Conservation (phyloP, 2,888 invertebrate species). For the Pseudoips prasinana region DNA sequence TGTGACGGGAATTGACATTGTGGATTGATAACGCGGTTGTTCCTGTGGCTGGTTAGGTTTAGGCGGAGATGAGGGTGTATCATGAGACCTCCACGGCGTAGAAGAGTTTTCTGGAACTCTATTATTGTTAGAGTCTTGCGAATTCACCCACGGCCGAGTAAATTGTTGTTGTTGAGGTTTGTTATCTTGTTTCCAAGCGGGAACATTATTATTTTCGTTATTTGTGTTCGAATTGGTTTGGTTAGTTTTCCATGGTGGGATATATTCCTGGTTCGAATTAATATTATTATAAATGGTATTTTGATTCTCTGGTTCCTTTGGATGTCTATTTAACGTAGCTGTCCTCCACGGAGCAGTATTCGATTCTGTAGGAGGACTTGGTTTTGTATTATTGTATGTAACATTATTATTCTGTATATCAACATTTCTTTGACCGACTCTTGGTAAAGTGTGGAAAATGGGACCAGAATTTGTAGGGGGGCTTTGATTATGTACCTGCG, state of each 20-base stretch:
- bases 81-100: slow-evolving; percentile 55
- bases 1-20: slow-evolving; percentile 74
- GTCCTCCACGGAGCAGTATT: slow-evolving; percentile 68
- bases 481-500: slow-evolving; percentile 51
- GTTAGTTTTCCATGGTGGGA: slow-evolving; percentile 62
- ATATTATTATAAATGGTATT: slow-evolving; percentile 50
- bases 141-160: slow-evolving; percentile 52
- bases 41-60: slow-evolving; percentile 42
- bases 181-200: slow-evolving; percentile 61
- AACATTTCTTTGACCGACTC: slow-evolving; percentile 55
- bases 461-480: slow-evolving; percentile 46
- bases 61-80: slow-evolving; percentile 44
- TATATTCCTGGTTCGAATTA: slow-evolving; percentile 51
- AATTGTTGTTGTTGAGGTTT: slow-evolving; percentile 52
- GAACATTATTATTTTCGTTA: slow-evolving; percentile 47
- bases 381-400: slow-evolving; percentile 51
- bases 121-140: slow-evolving; percentile 58
- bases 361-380: slow-evolving; percentile 45
- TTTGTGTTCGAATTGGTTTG: slow-evolving; percentile 47
- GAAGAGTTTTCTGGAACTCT: slow-evolving; percentile 48
- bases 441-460: slow-evolving; percentile 64
- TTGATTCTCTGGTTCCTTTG: slow-evolving; percentile 51
- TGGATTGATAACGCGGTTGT: slow-evolving; percentile 69
- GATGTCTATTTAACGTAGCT: slow-evolving; percentile 59
- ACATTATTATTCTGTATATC: slow-evolving; percentile 53